Evolutionary conservation across 2,797 vertebrate species (phyloP).

Genomic region (Cottoperca gobio): DNA sequence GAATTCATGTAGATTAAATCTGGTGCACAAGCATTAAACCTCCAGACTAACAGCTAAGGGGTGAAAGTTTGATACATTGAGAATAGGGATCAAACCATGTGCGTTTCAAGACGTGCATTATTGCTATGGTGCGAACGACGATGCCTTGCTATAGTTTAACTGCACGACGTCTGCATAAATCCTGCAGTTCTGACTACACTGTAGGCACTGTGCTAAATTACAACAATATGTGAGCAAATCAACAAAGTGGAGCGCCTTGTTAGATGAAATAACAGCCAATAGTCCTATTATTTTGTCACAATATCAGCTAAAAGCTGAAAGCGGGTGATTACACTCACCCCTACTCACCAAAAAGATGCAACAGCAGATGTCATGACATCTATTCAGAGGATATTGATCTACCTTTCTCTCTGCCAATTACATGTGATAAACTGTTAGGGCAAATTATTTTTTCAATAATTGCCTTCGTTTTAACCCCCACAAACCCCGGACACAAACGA

Average conservation of each 20-base stretch:
- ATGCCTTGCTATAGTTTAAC: neutral
- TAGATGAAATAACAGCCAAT: slow-evolving; percentile 42
- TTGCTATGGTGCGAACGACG: slow-evolving; percentile 1
- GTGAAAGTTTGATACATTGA: slow-evolving; percentile 1
- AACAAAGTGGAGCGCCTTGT: slow-evolving; percentile 2
- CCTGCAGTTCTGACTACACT: neutral
- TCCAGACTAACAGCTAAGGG: slow-evolving; percentile 7
- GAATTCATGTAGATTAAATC: slow-evolving; percentile 1
- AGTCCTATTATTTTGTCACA: slow-evolving; percentile 47
- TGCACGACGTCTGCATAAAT: neutral
- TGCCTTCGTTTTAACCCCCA: slow-evolving; percentile 43
- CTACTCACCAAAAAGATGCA: slow-evolving; percentile 54
- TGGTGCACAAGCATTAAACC: slow-evolving; percentile 1
- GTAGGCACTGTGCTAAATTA: neutral
- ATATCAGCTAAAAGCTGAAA: slow-evolving; percentile 47
- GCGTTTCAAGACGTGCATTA: neutral
- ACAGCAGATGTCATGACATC: slow-evolving; percentile 69
- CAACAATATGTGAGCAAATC: slow-evolving; percentile 8
- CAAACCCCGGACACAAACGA: slow-evolving; percentile 18
- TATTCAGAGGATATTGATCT: slow-evolving; percentile 76
- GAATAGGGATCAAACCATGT: slow-evolving; percentile 2
- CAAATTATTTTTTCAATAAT: slow-evolving; percentile 61
- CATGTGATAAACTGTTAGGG: slow-evolving; percentile 65
- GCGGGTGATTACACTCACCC: slow-evolving; percentile 49
- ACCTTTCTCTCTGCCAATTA: slow-evolving; percentile 66